These are phyloP conservation scores for Ammodytes dubius DNA, from an alignment of 2,113 vertebrate genomes.

Conservation along the genomic window DNA sequence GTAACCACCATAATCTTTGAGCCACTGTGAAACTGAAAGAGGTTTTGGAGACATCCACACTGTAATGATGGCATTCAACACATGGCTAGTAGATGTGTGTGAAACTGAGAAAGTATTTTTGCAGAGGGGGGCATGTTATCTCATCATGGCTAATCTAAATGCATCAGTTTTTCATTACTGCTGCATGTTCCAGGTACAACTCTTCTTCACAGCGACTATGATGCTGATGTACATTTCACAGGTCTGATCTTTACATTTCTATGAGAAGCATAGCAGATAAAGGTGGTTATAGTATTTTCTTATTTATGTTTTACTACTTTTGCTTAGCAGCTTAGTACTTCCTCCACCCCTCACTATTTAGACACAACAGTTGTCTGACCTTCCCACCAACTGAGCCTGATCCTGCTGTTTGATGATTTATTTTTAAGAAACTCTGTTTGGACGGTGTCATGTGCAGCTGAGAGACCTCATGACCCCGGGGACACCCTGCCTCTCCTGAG, in stretches of 20 bases:
- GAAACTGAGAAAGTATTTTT: too few relatives aligned
- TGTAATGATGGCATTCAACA: too few relatives aligned
- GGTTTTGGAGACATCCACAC: too few relatives aligned
- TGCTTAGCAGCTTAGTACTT: not conserved
- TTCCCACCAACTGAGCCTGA: not conserved
- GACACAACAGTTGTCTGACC: conserved; percentile 26
- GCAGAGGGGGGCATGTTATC: too few relatives aligned
- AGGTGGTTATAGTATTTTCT: not conserved
- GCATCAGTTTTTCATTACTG: too few relatives aligned
- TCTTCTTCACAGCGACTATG: not conserved
- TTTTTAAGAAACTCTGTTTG: conserved; percentile 48
- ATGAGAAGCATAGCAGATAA: not conserved
- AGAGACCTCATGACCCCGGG: conserved; percentile 4
- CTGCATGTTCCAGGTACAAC: too few relatives aligned
- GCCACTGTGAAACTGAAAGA: too few relatives aligned
- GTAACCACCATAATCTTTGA: too few relatives aligned
- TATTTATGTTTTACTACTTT: not conserved
- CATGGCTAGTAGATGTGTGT: too few relatives aligned
- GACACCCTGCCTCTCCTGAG: not conserved
- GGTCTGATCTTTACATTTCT: not conserved
- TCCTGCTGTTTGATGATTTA: not conserved
- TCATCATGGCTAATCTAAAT: too few relatives aligned
- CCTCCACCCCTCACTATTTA: not conserved
- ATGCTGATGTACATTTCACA: not conserved
- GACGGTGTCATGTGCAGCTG: conserved; percentile 30